phyloP scores from a whole-genome alignment of 2,113 vertebrate species.

The Pelodiscus sinensis region DNA sequence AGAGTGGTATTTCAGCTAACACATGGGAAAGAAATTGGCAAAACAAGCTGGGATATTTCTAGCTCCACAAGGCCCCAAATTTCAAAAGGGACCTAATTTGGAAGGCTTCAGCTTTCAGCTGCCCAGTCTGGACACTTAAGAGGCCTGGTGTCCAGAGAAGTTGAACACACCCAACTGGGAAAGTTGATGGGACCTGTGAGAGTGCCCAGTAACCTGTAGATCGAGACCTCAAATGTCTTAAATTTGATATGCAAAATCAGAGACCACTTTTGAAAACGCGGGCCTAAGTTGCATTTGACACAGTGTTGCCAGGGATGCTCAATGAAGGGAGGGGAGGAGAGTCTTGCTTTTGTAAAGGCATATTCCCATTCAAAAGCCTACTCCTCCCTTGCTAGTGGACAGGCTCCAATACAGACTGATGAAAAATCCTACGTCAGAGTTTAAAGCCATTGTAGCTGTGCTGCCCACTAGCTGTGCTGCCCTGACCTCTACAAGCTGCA shows the following conservation, averaged over 20 bases:
- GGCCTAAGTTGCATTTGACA: too few species aligned
- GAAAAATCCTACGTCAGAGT: neutral
- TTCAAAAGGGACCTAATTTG: neutral
- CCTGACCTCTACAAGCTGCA: neutral
- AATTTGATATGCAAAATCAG: neutral
- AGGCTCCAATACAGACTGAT: neutral
- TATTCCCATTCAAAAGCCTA: neutral
- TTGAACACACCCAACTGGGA: neutral
- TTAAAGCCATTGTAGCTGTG: too few species aligned
- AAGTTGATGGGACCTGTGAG: neutral
- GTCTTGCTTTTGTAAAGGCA: neutral
- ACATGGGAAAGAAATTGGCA: neutral
- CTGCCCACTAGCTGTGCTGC: too few species aligned
- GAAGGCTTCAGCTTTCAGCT: neutral
- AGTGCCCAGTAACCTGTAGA: neutral
- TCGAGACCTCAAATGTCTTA: neutral
- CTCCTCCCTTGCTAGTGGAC: neutral
- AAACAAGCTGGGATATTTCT: neutral
- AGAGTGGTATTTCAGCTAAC: neutral
- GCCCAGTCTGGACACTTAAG: neutral
- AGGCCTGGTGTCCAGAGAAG: neutral
- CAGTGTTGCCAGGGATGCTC: neutral
- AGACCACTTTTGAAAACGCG: neutral
- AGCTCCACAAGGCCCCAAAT: neutral
- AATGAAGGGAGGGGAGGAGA: neutral